A percentile compares a stretch with the other conserved stretches of the same genome.
These are phyloP conservation scores for Cetoscarus ocellatus DNA, from an alignment of 2,797 vertebrate species.

Conservation along the genomic window DNA sequence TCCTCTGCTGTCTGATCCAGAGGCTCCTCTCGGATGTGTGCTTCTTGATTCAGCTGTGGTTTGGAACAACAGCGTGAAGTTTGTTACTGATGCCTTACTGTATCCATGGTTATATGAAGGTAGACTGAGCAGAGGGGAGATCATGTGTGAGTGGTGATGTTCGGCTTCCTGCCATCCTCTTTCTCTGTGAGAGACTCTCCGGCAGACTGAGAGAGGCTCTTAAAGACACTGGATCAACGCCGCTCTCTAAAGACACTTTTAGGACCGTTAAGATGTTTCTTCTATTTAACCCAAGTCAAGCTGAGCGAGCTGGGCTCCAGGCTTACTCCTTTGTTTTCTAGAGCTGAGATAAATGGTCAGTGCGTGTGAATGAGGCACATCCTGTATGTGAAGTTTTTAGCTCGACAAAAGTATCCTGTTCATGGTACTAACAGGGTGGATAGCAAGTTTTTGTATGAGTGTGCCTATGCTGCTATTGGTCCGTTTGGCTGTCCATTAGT, in stretches of 20 bases:
- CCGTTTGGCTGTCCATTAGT: constrained; percentile 42
- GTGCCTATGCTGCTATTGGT: constrained; percentile 71
- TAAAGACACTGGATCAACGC: constrained; percentile 17
- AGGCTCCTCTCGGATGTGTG: constrained; percentile 16
- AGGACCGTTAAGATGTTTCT: constrained; percentile 1
- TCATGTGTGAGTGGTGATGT: constrained; percentile 15
- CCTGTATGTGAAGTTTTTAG: constrained; percentile 10
- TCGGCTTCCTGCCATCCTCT: constrained; percentile 12
- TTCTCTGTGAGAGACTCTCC: constrained; percentile 13
- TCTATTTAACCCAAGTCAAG: constrained; percentile 14
- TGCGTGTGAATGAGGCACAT: constrained; percentile 15
- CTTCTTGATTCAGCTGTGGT: constrained; percentile 33
- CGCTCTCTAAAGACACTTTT: constrained; percentile 26
- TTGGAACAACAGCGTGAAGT: constrained; percentile 48
- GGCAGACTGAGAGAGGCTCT: constrained; percentile 9
- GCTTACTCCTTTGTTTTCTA: constrained; percentile 13
- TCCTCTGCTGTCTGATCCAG: constrained; percentile 14
- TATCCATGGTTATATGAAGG: constrained; percentile 58
- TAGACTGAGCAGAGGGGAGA: constrained; percentile 16
- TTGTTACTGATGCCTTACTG: constrained; percentile 75
- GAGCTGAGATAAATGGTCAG: constrained; percentile 7
- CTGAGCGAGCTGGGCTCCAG: constrained; percentile 27
- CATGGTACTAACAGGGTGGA: constrained; percentile 6
- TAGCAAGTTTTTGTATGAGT: constrained; percentile 9
- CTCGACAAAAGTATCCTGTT: constrained; percentile 28